Evolutionary conservation across 2,113 vertebrate genomes (phyloP), one percentile per base, ranked within the genome.

Genomic region (Neodontobutis hainanensis): DNA sequence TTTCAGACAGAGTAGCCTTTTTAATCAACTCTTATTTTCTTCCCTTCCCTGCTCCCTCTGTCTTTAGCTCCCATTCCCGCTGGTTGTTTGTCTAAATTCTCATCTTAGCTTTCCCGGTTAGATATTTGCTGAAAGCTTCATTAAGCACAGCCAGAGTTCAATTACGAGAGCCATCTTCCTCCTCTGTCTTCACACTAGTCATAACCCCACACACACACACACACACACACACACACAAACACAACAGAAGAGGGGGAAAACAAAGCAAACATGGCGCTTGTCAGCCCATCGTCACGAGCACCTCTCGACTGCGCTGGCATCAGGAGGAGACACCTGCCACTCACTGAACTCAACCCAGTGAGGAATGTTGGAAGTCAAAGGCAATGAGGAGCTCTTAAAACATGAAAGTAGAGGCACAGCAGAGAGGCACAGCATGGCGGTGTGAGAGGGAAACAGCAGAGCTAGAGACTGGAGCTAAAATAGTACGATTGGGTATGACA

Each of bases 51-150:
- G 42, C 12, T 65, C 51, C 49, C 36, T 52, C 32, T 8, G 12
- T 75, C 61, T 51, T 2, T 52, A 47, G 45, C 6, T 78, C 66
- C 11, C 11, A 46, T 82, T 58, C 75, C 82, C 2, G 34, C 65
- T 63, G 62, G 56, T 84, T 83, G 71, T 83, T 86, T 80, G 69
- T 75, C 78, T 77, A 68, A 82, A 87, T 75, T 81, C 73, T 70
- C 64, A 74, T 83, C 63, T 73, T 66, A 70, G 73, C 73, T 52
- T 82, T 63, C 56, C 63, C 32, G 53, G 55, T 49, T 66, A 69
- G 85, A 82, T 83, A 69, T 88, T 87, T 68, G 65, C 75, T 65
- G 40, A 85, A 82, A 83, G 84, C 86, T 81, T 84, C 83, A 85
- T 80, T 77, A 85, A 70, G 81, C 86, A 85, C 83, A 82, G 77